phyloP scores from a whole-genome alignment of 2,888 invertebrate species.

The Micropterix aruncella region DNA sequence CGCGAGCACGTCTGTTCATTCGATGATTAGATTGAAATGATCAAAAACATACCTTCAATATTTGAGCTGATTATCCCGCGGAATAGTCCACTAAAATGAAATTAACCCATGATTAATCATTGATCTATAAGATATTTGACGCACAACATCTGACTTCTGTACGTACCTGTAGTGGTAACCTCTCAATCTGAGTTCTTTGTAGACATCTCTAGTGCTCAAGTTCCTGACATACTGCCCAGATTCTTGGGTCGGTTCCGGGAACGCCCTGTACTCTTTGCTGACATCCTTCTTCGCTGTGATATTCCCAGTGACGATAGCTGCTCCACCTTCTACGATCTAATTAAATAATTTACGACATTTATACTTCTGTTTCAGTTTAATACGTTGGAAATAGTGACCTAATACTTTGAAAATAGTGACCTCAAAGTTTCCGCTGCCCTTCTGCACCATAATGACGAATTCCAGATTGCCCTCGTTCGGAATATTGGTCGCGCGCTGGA shows the following conservation, averaged over 20 bases:
- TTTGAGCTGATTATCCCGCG: conserved; percentile 42
- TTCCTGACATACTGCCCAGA: conserved; percentile 27
- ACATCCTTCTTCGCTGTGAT: conserved; percentile 44
- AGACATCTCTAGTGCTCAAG: conserved; percentile 48
- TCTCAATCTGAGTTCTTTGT: conserved; percentile 54
- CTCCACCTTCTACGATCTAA: conserved; percentile 52
- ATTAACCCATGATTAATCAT: too few species aligned
- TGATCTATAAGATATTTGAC: not conserved
- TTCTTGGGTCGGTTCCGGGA: conserved; percentile 25
- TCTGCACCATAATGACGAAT: conserved; percentile 54
- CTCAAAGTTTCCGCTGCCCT: conserved; percentile 53
- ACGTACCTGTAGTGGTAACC: conserved; percentile 50
- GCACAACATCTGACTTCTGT: conserved; percentile 10
- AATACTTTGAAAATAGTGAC: conserved; percentile 23
- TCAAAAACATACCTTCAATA: conserved; percentile 26
- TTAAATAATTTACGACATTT: not conserved
- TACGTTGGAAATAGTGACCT: too few species aligned
- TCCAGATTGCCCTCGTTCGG: conserved; percentile 49
- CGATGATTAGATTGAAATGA: too few species aligned
- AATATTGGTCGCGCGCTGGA: conserved; percentile 71
- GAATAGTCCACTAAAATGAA: conserved; percentile 36
- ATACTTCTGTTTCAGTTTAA: not conserved
- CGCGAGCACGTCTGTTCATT: too few species aligned
- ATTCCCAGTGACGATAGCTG: conserved; percentile 54
- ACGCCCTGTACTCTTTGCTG: conserved; percentile 36